Evolutionary conservation across 2,113 vertebrate species (phyloP).

Genomic region (Albula goreensis): DNA sequence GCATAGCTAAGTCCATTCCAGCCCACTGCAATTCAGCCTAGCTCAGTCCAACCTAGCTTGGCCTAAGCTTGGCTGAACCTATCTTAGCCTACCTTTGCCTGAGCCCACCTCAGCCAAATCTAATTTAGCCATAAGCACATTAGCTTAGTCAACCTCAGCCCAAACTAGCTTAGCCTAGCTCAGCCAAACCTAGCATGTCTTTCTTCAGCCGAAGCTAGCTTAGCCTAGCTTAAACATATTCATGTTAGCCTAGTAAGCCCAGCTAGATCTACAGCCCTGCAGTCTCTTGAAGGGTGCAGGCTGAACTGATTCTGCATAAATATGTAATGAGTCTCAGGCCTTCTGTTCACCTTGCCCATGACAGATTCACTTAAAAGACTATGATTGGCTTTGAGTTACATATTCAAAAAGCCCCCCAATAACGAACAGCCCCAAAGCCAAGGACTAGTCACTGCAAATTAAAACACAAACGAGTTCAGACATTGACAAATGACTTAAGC

Average conservation of each 20-base stretch:
- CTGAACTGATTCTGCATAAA: background rate
- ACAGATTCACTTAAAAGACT: background rate
- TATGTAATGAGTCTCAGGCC: background rate
- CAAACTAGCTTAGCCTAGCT: background rate
- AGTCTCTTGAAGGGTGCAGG: background rate
- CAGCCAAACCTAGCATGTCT: too few relatives aligned
- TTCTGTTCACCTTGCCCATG: background rate
- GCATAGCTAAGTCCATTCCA: background rate
- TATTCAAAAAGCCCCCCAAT: too few relatives aligned
- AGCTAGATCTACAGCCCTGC: background rate
- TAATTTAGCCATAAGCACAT: too few relatives aligned
- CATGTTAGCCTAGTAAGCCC: too few relatives aligned
- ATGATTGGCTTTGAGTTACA: background rate
- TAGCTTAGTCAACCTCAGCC: background rate
- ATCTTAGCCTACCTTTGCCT: background rate
- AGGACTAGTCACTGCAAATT: background rate
- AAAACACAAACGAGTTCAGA: constrained; percentile 17
- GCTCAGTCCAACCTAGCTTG: background rate
- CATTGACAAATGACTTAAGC: constrained; percentile 23
- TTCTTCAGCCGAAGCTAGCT: too few relatives aligned
- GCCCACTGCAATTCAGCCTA: background rate
- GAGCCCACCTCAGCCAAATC: background rate
- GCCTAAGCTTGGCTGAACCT: too few relatives aligned
- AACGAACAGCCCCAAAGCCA: background rate
- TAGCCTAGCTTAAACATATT: background rate